Evolutionary conservation across 2,888 invertebrate species (phyloP), one percentile per base, ranked within the genome.

Genomic region (Dicycla oo): DNA sequence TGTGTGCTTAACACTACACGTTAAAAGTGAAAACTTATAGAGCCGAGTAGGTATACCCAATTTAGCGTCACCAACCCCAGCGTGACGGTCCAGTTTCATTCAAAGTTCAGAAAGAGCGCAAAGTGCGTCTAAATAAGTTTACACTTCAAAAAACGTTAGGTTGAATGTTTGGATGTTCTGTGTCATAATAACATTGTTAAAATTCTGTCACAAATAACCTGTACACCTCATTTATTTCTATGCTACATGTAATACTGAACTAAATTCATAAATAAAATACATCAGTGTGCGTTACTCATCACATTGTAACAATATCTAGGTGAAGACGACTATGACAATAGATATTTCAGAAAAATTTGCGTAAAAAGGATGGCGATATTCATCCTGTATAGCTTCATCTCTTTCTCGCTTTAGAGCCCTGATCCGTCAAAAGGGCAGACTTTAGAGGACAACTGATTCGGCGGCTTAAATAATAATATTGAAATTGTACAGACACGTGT

Each of bases 211-310:
- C 15, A 63, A 81, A 79, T 66, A 38, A 67, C 60, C 47, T 18
- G 10, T 13, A 10, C 54, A 65, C 74, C 67, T 54, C 15, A 64
- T 69, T 68, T 34, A 67, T 56, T 62, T 67, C 54, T 72, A 81
- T 45, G 3, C 74, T 80, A 81, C 69, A 63, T 64, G 62, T 85
- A 85, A 85, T 85, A 85, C 81, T 85, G 85, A 80, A 85, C 79
- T 85, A 85, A 85, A 78, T 79, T 67, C 80, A 84, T 84, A 81
- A 84, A 85, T 85, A 73, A 84, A 67, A 79, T 81, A 84, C 77
- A 83, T 79, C 63, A 78, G 73, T 78, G 74, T 75, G 75, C 75
- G 76, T 69, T 72, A 38, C 58, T 69, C 68, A 80, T 78, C 80
- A 84, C 80, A 80, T 75, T 63, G 18, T 73, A 26, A 56, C 30